A percentile compares a stretch with the other conserved stretches of the same genome.
These are phyloP conservation scores for Poeciliopsis turrubarensis DNA, from an alignment of 2,113 vertebrate species.

Conservation along the genomic window DNA sequence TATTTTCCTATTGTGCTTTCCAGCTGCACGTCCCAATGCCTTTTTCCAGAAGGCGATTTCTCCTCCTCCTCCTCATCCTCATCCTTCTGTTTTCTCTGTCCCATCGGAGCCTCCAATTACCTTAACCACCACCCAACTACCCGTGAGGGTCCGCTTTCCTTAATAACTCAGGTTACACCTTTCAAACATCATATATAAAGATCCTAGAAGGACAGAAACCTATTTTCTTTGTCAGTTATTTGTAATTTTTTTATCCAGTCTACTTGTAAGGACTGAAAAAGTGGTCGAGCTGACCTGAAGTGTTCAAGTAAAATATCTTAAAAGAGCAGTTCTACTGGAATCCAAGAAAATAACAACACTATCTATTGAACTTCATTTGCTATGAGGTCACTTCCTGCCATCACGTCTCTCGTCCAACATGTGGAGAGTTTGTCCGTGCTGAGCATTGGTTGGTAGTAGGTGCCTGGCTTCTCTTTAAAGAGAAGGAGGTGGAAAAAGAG, in stretches of 20 bases:
- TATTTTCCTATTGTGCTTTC: slow-evolving; percentile 65
- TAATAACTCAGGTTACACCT: not conserved
- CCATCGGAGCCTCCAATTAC: slow-evolving; percentile 8
- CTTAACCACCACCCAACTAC: slow-evolving; percentile 22
- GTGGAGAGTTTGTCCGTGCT: slow-evolving; percentile 79
- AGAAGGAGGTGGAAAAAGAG: slow-evolving; percentile 22
- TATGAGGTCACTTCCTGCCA: not conserved
- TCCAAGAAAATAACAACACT: not conserved
- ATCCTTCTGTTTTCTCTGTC: slow-evolving; percentile 45
- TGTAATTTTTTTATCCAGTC: not conserved
- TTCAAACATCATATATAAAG: slow-evolving; percentile 26
- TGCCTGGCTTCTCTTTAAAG: slow-evolving; percentile 20
- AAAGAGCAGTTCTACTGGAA: not conserved
- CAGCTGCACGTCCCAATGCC: slow-evolving; percentile 75
- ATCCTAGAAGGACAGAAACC: slow-evolving; percentile 16
- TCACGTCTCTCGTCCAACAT: slow-evolving; percentile 78
- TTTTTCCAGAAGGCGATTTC: slow-evolving; percentile 72
- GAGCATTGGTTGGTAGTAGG: slow-evolving; percentile 20
- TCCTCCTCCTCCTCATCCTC: slow-evolving; percentile 48
- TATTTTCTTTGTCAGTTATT: not conserved
- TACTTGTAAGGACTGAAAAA: not conserved
- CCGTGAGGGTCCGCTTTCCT: slow-evolving; percentile 33
- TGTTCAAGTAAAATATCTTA: not conserved
- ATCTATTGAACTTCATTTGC: not conserved
- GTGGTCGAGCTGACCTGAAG: not conserved